Evolutionary conservation across 2,888 invertebrate species (phyloP).

Genomic region (Tribolium freemani): DNA sequence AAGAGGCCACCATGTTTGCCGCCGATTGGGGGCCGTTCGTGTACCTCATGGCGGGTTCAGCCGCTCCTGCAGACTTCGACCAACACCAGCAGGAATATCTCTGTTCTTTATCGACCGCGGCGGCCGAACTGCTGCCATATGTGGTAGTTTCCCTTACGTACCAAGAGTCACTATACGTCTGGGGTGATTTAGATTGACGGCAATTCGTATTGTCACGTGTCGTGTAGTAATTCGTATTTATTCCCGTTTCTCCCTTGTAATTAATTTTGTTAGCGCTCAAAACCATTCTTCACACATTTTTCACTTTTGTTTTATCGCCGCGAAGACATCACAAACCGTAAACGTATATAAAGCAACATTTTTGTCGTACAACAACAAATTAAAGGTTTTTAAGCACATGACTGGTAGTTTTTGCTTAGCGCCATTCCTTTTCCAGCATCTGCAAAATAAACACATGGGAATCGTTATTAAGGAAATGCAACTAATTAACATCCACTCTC

Average conservation of each 20-base stretch:
- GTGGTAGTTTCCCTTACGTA: slow-evolving; percentile 57
- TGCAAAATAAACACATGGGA: slow-evolving; percentile 32
- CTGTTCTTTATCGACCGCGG: slow-evolving; percentile 38
- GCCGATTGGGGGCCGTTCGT: slow-evolving; percentile 60
- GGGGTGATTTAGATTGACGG: slow-evolving; percentile 50
- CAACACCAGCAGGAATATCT: slow-evolving; percentile 43
- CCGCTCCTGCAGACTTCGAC: slow-evolving; percentile 37
- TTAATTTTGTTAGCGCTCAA: slow-evolving; percentile 53
- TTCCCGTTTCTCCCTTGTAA: slow-evolving; percentile 50
- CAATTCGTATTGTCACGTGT: slow-evolving; percentile 48
- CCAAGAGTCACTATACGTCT: slow-evolving; percentile 62
- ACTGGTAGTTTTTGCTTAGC: slow-evolving; percentile 31
- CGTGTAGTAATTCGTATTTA: slow-evolving; percentile 45
- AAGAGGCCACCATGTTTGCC: slow-evolving; percentile 66
- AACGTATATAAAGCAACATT: slow-evolving; percentile 32
- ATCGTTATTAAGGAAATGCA: neutral
- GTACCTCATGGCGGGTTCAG: slow-evolving; percentile 53
- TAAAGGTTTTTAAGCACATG: slow-evolving; percentile 40
- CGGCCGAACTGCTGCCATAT: slow-evolving; percentile 45
- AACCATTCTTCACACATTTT: slow-evolving; percentile 52
- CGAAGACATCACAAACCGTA: slow-evolving; percentile 16
- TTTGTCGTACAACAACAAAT: slow-evolving; percentile 33
- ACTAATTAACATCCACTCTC: neutral
- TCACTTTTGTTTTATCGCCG: slow-evolving; percentile 20
- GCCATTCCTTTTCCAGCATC: slow-evolving; percentile 26